Evolutionary conservation across 2,888 invertebrate genomes (phyloP).

Genomic region (Metacarcinus magister): DNA sequence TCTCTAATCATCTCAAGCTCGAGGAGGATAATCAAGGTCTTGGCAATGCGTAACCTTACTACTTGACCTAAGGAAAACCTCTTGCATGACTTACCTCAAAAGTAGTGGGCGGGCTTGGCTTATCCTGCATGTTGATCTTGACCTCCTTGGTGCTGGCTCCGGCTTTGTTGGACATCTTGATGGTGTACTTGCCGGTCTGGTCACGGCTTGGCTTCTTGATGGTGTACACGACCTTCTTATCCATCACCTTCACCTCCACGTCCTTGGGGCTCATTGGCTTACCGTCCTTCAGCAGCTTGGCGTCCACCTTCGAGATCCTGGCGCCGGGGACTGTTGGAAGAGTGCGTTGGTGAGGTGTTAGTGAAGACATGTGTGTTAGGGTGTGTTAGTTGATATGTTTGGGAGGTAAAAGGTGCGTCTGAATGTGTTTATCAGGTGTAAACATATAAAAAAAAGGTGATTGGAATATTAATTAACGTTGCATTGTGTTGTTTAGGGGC

Average conservation of each 20-base stretch:
- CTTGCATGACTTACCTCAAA: conserved; percentile 66
- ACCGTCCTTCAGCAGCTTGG: conserved; percentile 95
- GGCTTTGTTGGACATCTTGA: conserved; percentile 96
- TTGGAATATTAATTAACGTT: neutral
- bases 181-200: conserved; percentile 95
- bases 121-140: conserved; percentile 90
- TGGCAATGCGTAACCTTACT: too few relatives aligned
- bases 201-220: conserved; percentile 95
- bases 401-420: neutral
- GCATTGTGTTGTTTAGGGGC: too few relatives aligned
- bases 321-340: conserved; percentile 91
- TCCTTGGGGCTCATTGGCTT: conserved; percentile 94
- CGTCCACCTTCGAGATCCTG: conserved; percentile 94
- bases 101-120: conserved; percentile 81
- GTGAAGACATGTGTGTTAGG: neutral
- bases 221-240: conserved; percentile 95
- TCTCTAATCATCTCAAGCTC: too few relatives aligned
- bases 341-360: neutral
- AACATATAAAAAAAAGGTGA: neutral
- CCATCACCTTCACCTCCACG: conserved; percentile 94
- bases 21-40: too few relatives aligned
- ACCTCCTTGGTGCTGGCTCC: conserved; percentile 95
- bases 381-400: neutral
- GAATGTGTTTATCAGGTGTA: neutral
- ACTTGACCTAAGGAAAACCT: neutral